Evolutionary conservation across 2,797 vertebrate genomes (phyloP).

Genomic region (Melanotaenia parkinsoni): DNA sequence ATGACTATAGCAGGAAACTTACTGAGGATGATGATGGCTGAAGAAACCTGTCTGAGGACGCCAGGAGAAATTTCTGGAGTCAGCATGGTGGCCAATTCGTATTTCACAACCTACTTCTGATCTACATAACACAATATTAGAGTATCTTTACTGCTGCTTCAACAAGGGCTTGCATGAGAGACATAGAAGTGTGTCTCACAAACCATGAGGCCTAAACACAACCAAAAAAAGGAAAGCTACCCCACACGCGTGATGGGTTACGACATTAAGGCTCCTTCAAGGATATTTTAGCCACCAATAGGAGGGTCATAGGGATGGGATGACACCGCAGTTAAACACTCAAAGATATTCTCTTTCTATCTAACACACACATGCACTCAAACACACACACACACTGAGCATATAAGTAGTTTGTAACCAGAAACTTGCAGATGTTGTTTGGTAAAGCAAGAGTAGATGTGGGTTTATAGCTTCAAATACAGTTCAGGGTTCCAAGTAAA

Average conservation of each 20-base stretch:
- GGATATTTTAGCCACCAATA: slow-evolving; percentile 82
- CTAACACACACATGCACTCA: slow-evolving; percentile 24
- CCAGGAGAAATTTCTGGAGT: slow-evolving; percentile 67
- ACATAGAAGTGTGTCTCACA: slow-evolving; percentile 6
- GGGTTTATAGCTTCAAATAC: slow-evolving; percentile 46
- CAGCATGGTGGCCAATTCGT: slow-evolving; percentile 54
- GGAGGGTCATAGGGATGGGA: slow-evolving; percentile 64
- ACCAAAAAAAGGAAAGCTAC: slow-evolving; percentile 66
- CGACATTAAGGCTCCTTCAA: slow-evolving; percentile 72
- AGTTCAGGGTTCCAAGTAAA: slow-evolving; percentile 22
- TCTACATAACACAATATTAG: not conserved
- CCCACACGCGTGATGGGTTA: slow-evolving; percentile 49
- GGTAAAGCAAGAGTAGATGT: slow-evolving; percentile 59
- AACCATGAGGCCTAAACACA: slow-evolving; percentile 45
- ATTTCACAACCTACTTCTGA: slow-evolving; percentile 1
- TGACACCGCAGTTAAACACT: slow-evolving; percentile 65
- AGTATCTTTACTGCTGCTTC: slow-evolving; percentile 14
- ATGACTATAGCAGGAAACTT: slow-evolving; percentile 49
- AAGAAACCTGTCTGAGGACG: slow-evolving; percentile 69
- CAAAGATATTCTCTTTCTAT: slow-evolving; percentile 47
- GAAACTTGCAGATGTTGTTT: slow-evolving; percentile 68
- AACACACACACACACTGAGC: slow-evolving; percentile 32
- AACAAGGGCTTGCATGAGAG: slow-evolving; percentile 9
- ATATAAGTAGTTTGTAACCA: slow-evolving; percentile 84
- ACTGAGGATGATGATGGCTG: slow-evolving; percentile 76